A percentile compares a stretch with the other conserved stretches of the same genome.
Evolutionary conservation across 2,113 vertebrate genomes (phyloP).

Genomic region (Mus pahari): DNA sequence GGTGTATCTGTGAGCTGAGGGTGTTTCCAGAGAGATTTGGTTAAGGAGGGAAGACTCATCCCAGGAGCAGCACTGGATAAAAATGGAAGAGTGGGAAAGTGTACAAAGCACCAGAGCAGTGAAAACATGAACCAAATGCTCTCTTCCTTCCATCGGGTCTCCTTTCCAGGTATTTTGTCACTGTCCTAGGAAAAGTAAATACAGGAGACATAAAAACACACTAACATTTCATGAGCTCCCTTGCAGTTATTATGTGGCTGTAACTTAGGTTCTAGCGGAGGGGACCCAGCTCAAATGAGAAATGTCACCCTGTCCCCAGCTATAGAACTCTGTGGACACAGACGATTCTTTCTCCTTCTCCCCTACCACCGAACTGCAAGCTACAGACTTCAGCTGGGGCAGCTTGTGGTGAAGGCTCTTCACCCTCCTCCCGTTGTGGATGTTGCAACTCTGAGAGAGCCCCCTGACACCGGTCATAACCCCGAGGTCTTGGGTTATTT

Average conservation of each 20-base stretch:
- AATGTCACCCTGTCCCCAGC: no score
- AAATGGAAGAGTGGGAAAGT: neutral
- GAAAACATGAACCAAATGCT: neutral
- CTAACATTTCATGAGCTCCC: neutral
- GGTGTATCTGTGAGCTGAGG: neutral
- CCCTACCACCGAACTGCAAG: neutral
- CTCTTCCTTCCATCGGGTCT: neutral
- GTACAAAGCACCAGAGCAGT: neutral
- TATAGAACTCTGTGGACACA: neutral
- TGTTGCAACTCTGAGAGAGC: neutral
- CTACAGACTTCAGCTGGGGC: neutral
- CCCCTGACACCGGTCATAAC: neutral
- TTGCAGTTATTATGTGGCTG: neutral
- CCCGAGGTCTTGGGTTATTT: neutral
- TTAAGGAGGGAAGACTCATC: neutral
- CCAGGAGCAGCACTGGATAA: neutral
- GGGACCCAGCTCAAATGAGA: neutral
- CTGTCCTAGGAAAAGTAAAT: neutral
- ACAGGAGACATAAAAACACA: neutral
- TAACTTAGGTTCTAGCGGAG: neutral
- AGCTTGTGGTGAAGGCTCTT: neutral
- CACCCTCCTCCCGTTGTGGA: accelerated
- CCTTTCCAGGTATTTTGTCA: neutral
- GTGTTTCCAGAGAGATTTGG: neutral
- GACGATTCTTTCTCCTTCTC: neutral